Conservation (phyloP, 2,113 vertebrate species). For the Sander lucioperca region DNA sequence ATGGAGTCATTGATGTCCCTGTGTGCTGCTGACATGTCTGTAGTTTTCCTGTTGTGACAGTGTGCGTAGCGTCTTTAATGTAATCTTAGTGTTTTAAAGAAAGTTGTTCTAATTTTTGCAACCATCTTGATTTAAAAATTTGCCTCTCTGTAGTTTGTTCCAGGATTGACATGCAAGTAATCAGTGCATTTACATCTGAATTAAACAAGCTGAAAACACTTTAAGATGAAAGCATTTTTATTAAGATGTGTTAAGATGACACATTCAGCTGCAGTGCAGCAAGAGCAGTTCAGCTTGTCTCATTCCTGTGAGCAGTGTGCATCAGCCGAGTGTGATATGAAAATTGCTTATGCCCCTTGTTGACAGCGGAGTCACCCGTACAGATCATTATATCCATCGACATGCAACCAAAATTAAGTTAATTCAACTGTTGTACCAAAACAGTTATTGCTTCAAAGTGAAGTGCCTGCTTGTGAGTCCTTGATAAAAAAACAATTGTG, state of each 20-base stretch:
- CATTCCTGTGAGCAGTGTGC: slow-evolving; percentile 16
- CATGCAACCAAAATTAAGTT: slow-evolving; percentile 47
- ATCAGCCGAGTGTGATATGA: slow-evolving; percentile 40
- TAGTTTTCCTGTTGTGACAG: slow-evolving; percentile 10
- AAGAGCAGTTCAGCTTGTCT: slow-evolving; percentile 25
- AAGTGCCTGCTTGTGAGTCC: slow-evolving; percentile 39
- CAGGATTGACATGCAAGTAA: background rate
- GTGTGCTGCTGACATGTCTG: background rate
- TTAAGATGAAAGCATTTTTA: background rate
- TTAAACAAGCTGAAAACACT: background rate
- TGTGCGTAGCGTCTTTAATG: background rate
- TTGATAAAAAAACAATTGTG: slow-evolving; percentile 29
- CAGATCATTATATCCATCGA: slow-evolving; percentile 60
- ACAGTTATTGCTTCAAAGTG: slow-evolving; percentile 37
- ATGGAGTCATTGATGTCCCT: background rate
- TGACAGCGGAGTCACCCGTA: slow-evolving; percentile 60
- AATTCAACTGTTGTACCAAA: slow-evolving; percentile 31
- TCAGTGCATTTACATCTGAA: background rate
- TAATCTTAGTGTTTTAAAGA: background rate
- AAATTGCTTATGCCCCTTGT: slow-evolving; percentile 63
- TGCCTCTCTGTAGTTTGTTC: background rate
- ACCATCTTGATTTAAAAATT: background rate
- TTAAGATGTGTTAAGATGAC: slow-evolving; percentile 1
- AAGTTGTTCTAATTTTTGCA: background rate
- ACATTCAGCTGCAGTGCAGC: slow-evolving; percentile 21